Evolutionary conservation across 2,113 vertebrate species (phyloP).

Genomic region (Falco punctatus): DNA sequence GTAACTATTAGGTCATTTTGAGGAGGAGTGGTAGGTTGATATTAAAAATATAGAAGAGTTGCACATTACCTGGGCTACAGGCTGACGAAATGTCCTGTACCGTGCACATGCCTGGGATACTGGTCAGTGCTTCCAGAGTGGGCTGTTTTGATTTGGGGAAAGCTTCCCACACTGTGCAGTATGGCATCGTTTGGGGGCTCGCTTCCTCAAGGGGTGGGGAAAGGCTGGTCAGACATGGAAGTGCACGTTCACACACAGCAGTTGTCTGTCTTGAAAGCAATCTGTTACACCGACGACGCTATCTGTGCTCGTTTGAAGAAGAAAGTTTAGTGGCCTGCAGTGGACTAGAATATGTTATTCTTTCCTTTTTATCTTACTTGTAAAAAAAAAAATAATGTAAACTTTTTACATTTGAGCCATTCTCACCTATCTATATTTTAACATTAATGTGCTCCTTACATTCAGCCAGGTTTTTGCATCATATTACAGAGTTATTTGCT

Average conservation of each 20-base stretch:
- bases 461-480: neutral
- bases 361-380: neutral
- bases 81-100: neutral
- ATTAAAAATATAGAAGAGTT: neutral
- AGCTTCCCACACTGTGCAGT: rapidly evolving
- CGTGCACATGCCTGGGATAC: rapidly evolving
- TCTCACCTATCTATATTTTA: neutral
- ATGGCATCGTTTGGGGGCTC: rapidly evolving
- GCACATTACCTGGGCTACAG: neutral
- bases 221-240: neutral
- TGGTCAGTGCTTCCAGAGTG: neutral
- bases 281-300: no score
- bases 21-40: neutral
- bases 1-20: neutral
- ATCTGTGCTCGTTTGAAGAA: neutral
- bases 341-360: neutral
- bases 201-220: neutral
- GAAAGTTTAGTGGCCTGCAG: neutral
- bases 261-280: neutral
- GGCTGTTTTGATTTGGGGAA: neutral
- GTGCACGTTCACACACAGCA: neutral
- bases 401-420: neutral
- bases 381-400: neutral
- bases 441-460: neutral
- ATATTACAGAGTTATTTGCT: neutral